Base-by-base conservation (phyloP, 1,140 invertebrate species). In the Galleria mellonella region DNA sequence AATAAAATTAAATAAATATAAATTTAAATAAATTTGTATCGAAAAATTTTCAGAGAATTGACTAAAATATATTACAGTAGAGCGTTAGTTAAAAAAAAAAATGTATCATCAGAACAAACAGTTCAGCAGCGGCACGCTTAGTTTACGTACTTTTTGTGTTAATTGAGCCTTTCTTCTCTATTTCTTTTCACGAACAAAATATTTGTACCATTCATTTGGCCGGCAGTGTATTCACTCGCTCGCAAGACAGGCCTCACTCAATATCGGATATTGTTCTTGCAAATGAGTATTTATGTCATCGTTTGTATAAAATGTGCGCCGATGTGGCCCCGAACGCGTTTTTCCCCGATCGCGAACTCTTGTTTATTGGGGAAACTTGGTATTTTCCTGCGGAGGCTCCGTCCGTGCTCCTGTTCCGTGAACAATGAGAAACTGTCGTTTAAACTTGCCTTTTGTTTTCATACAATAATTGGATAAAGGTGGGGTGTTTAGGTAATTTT, bases 221-320 rank as follows among this genome's bases (percentile, higher is more conserved):
- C 51, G 31, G 45, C 55, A 55, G 44, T 71, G 66, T 56, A 71
- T 43, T 31, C 40, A 47, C 53, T 42, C 65, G 57, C 47, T 55
- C 44, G 57, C 56, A 62, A 79, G 79, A 82, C 79, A 83, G 75
- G 70, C 73, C 73, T 83, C 79, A 82, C 73, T 83, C 79, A 83
- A 82, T 83, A 83, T 82, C 77, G 73, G 77, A 84, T 79, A 84
- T 82, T 84, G 81, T 84, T 82, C 75, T 75, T 73, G 70, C 69
- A 82, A 82, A 84, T 79, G 75, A 84, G 75, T 84, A 78, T 82
- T 84, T 84, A 79, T 71, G 73, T 78, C 73, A 84, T 79, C 75
- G 76, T 81, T 79, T 75, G 70, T 76, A 73, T 79, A 81, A 77
- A 78, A 77, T 78, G 74, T 72, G 68, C 62, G 43, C 51, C 52